Base-by-base conservation (phyloP, 2,888 invertebrate species). In the Bombyx huttoni region DNA sequence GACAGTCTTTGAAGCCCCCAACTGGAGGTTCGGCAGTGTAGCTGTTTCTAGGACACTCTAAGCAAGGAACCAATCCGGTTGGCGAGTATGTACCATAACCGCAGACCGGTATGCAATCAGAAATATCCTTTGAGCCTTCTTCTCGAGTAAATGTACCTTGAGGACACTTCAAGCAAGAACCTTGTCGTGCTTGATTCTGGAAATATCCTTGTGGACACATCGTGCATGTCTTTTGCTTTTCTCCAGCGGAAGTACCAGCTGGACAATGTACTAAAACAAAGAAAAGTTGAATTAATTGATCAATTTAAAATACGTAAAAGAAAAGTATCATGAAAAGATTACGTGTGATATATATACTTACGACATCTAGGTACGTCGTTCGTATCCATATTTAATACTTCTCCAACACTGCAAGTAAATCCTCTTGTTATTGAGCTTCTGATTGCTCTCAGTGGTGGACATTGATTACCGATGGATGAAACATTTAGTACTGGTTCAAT, bases 11-110 rank as follows among this genome's bases (percentile, higher is more conserved):
- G 78, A 94, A 97, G 33, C 97, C 97, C 52, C 95, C 96, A 1
- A 93, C 91, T 10, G 97, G 97, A 55, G 97, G 97, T 76, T 95
- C 94, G 0, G 92, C 92, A 0, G 95, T 95, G 78, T 93, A 98
- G 57, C 96, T 97, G 70, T 97, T 97, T 61, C 96, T 91, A 2
- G 98, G 96, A 81, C 98, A 98, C 76, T 98, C 97, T 55, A 97
- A 88, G 73, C 98, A 98, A 14, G 98, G 96, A 6, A 96, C 96
- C 63, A 98, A 89, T 49, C 98, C 98, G 13, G 97, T 97, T 48
- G 96, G 96, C 1, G 97, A 98, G 78, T 97, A 98, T 24, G 98
- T 98, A 54, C 98, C 98, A 70, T 94, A 97, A 14, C 98, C 98
- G 71, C 98, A 98, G 10, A 98, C 97, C 1, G 98, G 97, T 51